These are phyloP conservation scores for Harpagifer antarcticus DNA, from an alignment of 2,797 vertebrate species.

Conservation along the genomic window DNA sequence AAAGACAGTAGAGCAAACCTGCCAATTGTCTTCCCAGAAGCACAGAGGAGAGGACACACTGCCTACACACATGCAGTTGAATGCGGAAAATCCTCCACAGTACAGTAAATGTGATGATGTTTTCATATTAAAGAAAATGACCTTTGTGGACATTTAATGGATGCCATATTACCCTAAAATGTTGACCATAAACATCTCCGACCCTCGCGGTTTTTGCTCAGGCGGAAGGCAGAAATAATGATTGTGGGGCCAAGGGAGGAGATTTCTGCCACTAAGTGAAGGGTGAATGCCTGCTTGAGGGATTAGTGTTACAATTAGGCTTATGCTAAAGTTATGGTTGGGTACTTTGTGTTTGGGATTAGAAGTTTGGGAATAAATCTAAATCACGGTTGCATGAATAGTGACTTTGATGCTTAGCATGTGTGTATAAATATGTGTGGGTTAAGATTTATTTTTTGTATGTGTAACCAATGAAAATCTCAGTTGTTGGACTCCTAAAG, in stretches of 20 bases:
- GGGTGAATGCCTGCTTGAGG: slow-evolving; percentile 39
- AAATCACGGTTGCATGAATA: slow-evolving; percentile 37
- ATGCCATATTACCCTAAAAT: slow-evolving; percentile 14
- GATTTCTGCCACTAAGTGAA: slow-evolving; percentile 46
- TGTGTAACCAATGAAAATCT: not conserved
- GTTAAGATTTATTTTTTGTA: not conserved
- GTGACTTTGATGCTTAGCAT: slow-evolving; percentile 4
- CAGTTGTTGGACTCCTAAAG: not conserved
- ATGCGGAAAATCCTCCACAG: slow-evolving; percentile 35
- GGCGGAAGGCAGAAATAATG: slow-evolving; percentile 23
- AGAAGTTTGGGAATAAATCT: slow-evolving; percentile 46
- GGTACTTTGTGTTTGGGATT: slow-evolving; percentile 59
- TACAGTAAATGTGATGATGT: slow-evolving; percentile 14
- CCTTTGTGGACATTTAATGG: not conserved
- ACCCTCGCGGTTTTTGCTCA: slow-evolving; percentile 17
- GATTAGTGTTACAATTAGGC: slow-evolving; percentile 56
- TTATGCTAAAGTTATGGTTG: slow-evolving; percentile 41
- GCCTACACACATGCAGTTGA: slow-evolving; percentile 44
- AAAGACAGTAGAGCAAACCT: slow-evolving; percentile 36
- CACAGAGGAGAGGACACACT: slow-evolving; percentile 22
- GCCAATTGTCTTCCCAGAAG: slow-evolving; percentile 34
- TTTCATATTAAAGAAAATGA: not conserved
- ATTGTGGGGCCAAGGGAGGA: slow-evolving; percentile 31
- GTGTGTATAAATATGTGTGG: not conserved
- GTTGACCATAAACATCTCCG: slow-evolving; percentile 11